phyloP scores from a whole-genome alignment of 1,140 invertebrate genomes.

The Cydia strobilella region DNA sequence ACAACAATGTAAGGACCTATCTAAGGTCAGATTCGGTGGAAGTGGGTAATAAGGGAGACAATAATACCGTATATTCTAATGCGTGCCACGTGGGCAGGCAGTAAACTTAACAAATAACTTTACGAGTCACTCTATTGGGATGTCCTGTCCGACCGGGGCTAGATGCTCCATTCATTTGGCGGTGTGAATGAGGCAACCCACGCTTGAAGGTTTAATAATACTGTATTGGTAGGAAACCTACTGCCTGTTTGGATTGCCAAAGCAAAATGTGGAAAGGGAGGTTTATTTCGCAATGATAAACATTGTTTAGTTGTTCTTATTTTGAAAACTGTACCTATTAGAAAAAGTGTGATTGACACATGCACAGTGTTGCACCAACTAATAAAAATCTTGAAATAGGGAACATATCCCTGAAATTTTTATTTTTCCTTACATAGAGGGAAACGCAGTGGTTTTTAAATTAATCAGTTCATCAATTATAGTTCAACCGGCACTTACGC shows the following conservation, averaged over 20 bases:
- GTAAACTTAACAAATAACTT: constrained; percentile 79
- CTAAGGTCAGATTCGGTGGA: constrained; percentile 47
- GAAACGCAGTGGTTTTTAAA: background rate
- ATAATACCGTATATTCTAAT: constrained; percentile 72
- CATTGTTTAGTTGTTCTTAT: background rate
- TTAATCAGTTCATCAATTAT: too few relatives aligned
- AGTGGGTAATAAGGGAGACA: constrained; percentile 63
- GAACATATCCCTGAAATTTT: too few relatives aligned
- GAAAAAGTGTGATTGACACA: background rate
- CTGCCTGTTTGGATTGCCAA: background rate
- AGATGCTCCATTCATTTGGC: constrained; percentile 9
- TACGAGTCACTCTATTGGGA: constrained; percentile 69
- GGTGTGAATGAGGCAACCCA: constrained; percentile 30
- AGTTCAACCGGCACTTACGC: too few relatives aligned
- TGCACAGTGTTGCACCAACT: too few relatives aligned
- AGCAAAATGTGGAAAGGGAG: background rate
- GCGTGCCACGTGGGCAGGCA: constrained; percentile 64
- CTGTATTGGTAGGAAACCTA: background rate
- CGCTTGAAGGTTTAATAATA: constrained; percentile 8
- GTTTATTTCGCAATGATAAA: constrained; percentile 50
- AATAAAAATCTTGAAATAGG: too few relatives aligned
- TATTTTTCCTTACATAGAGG: too few relatives aligned
- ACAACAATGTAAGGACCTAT: background rate
- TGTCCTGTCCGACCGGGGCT: constrained; percentile 56
- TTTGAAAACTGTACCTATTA: background rate